Evolutionary conservation across 2,888 invertebrate genomes (phyloP).

Genomic region (Spisula subtruncata): DNA sequence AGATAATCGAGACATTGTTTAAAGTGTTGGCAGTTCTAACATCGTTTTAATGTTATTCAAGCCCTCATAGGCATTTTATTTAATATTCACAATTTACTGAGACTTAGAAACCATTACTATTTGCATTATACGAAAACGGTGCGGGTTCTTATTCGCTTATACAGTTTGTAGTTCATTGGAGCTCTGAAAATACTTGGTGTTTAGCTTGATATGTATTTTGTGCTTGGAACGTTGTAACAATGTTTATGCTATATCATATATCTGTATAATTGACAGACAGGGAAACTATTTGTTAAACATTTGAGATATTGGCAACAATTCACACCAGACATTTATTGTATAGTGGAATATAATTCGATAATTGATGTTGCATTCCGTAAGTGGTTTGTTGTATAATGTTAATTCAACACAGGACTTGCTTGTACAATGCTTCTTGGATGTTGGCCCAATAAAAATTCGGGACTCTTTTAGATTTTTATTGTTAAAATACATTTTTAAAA

Average conservation of each 20-base stretch:
- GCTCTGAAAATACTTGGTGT: neutral
- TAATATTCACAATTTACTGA: too few relatives aligned
- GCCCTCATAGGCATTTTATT: too few relatives aligned
- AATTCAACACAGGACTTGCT: neutral
- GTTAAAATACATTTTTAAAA: too few relatives aligned
- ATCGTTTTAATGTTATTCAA: too few relatives aligned
- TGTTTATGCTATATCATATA: neutral
- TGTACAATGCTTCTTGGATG: too few relatives aligned
- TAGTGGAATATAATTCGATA: slow-evolving; percentile 12
- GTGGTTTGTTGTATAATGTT: neutral
- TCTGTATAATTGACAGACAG: neutral
- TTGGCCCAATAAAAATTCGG: too few relatives aligned
- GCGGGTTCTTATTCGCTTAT: neutral
- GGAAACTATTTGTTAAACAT: neutral
- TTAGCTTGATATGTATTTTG: neutral
- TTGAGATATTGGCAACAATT: slow-evolving; percentile 10
- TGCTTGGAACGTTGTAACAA: slow-evolving; percentile 5
- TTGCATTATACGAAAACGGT: neutral
- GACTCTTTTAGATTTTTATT: too few relatives aligned
- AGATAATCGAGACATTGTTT: too few relatives aligned
- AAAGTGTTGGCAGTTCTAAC: too few relatives aligned
- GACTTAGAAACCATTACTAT: too few relatives aligned
- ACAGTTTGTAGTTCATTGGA: neutral
- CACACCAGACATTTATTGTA: slow-evolving; percentile 11
- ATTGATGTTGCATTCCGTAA: neutral